Base-by-base conservation (phyloP, 2,888 invertebrate genomes). In the Oscheius sp. region DNA sequence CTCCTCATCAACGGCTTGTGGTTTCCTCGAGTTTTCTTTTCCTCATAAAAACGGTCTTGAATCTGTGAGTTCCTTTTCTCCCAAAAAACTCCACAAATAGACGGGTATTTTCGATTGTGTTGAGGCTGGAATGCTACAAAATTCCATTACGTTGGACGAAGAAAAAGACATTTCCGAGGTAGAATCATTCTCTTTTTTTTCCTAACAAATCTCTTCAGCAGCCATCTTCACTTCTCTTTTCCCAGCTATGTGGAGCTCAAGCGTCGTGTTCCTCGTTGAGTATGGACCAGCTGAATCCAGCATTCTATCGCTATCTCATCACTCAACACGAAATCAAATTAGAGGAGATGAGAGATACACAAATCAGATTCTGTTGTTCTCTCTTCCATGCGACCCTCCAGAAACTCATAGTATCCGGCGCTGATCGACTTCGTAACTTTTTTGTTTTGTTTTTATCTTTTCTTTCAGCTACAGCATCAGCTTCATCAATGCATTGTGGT, bases 21-120 rank as follows among this genome's bases (percentile, higher is more conserved):
- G 76, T 23, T 78, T 73, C 50, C 65, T 78, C 34, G 78, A 78
- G 39, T 73, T 78, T 29, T 37, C 55, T 15, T 29, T 33, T 52
- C 37, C 70, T 8, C 65, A 63, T 3, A 65, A 65, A 23, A 70
- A 70, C 29, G 61, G 65, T 33, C 23, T 48, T 6, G 61, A 68
- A 27, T 42, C 50, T 46, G 66, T 66, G 3, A 23, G 29, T 57
- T 3, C 46, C 65, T 15, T 37, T 23, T 3, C 25, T 34, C 39
- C 6, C 20, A 31, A 2, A 10, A 34, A 17, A 23, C 39, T 20
- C 8, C 20, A 61, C n/a, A 8, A 17, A 10, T 1, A 75, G 63
- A 73, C 70, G 4, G 78, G 76, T 1, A 69, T 76, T n/a, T 76
- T 73, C 50, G 78, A 78, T 33, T 78, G 78, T 67, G 76, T 78